Conservation (phyloP, 2,888 invertebrate genomes). For the Drosophila austrosaltans region DNA sequence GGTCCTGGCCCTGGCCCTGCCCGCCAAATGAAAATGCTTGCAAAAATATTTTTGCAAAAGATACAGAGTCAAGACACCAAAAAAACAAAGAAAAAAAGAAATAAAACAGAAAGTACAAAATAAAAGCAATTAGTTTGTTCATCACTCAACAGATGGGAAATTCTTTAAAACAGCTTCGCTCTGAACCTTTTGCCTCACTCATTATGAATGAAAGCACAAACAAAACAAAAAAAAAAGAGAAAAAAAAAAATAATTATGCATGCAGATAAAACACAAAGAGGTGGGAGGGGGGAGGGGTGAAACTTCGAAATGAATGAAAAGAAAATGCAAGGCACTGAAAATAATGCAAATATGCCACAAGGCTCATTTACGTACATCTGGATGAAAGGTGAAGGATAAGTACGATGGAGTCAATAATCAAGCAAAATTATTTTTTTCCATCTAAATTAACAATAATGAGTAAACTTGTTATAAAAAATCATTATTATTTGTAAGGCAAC, state of each 20-base stretch:
- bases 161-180: conserved; percentile 52
- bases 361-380: conserved; percentile 46
- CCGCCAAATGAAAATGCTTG: conserved; percentile 50
- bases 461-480: too few relatives aligned
- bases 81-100: neutral
- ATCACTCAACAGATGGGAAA: conserved; percentile 79
- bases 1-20: conserved; percentile 34
- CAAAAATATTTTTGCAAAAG: conserved; percentile 71
- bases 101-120: conserved; percentile 45
- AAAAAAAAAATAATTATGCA: conserved; percentile 70
- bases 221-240: conserved; percentile 32
- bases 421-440: neutral
- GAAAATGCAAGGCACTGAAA: conserved; percentile 42
- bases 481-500: too few relatives aligned
- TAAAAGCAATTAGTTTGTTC: conserved; percentile 80
- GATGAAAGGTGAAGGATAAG: neutral
- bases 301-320: conserved; percentile 20
- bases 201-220: conserved; percentile 46
- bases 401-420: neutral
- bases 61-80: conserved; percentile 22
- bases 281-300: conserved; percentile 13
- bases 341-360: conserved; percentile 61
- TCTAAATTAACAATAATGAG: too few relatives aligned
- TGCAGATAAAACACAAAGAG: conserved; percentile 40
- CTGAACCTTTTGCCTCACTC: conserved; percentile 12